Base-by-base conservation (phyloP, 2,797 vertebrate genomes). In the Aythya fuligula region DNA sequence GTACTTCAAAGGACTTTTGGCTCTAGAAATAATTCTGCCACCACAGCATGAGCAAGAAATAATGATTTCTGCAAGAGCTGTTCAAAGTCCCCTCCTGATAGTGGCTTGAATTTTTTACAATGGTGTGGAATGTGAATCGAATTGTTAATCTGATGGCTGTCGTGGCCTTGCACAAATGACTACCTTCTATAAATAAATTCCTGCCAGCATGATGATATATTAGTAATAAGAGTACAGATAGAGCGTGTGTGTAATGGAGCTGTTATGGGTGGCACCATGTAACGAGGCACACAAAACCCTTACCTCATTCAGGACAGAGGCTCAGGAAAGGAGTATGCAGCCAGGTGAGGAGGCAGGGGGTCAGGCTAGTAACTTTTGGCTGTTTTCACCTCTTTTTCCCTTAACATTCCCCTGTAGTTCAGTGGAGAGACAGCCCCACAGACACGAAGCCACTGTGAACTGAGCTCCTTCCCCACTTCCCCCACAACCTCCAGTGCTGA, bases 151-250 rank as follows among this genome's bases (percentile, higher is more conserved):
- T 65, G 34, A 77, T 49, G n/a, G 61, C 53, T 76, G 39, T n/a
- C 0, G 0, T 3, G 4, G 43, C 56, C 74, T 87, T 64, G 45
- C 38, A 64, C 45, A 85, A 65, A 65, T 8, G 6, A 71, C 47
- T 58, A 53, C 32, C 47, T 77, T 49, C 45, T 69, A 51, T 51
- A 47, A 91, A 85, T 64, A 89, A 89, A 74, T 21, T 77, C 36
- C n/a, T 25, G 25, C 0, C 5, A 67, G 34, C 28, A n/a, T n/a
- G 67, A 70, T 2, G 7, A 70, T 36, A 4, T 19, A 74, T 70
- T 85, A 60, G 47, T 69, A 92, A 89, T 49, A 90, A 38, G 57
- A 69, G 30, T 28, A 47, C 49, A 64, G 77, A 89, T 36, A 69
- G 24, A 56, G 34, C 16, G 3, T 66, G 75, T 87, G 85, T 85